Base-by-base conservation (phyloP, 2,888 invertebrate genomes). In the Brachylomia viminalis region DNA sequence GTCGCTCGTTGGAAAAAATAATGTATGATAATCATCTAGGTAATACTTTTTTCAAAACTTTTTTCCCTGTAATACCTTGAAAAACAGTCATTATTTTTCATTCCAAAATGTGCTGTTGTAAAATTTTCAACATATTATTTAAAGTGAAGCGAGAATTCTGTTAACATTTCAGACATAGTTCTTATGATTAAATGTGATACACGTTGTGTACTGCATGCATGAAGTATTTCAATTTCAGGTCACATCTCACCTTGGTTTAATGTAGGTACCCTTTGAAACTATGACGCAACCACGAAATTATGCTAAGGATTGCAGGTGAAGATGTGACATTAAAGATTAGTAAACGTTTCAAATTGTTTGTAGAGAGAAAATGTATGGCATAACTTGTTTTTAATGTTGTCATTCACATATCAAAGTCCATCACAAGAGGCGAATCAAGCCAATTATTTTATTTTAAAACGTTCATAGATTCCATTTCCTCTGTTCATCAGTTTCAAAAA, bases 151-250 rank as follows among this genome's bases (percentile, higher is more conserved):
- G 13, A 42, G 20, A 72, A 67, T 54, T 38, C 13, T 20, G 20
- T 2, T 42, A 23, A 38, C 30, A 82, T 70, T 61, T 56, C 49
- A 69, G 38, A 49, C 56, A 52, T 54, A 54, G 47, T 61, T 59
- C 27, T 38, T 68, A 30, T 42, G 30, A 47, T 68, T 75, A 54
- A 82, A 72, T 67, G 56, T 62, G 27, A n/a, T 15, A 66, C 45
- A 68, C 23, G 58, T 47, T 30, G 42, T 20, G 38, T 54, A 59
- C 45, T 42, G 30, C 30, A 67, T 54, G 67, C 71, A 64, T 65
- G 47, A 77, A 82, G 49, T 65, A 72, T 82, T 80, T 77, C 30
- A 82, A 77, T 80, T 77, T 71, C 56, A 64, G 64, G 45, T 68
- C 33, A 52, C 76, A 82, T 64, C 23, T 59, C 62, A 67, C 52